Base-by-base conservation (phyloP, 2,113 vertebrate genomes). In the Scartelaos histophorus region DNA sequence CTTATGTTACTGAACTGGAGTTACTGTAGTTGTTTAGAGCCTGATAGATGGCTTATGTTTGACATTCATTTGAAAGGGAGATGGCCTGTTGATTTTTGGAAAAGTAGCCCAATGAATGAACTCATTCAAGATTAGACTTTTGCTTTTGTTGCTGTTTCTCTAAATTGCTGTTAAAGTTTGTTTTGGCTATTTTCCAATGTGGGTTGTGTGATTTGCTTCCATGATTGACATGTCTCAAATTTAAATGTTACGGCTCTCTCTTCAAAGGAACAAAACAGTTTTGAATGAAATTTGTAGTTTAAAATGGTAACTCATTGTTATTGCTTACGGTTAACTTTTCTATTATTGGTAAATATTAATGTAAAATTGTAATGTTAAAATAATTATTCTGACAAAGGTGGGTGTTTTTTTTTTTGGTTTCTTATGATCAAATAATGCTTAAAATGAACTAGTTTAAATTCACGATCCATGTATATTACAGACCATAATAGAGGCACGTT, bases 21-120 rank as follows among this genome's bases (percentile, higher is more conserved):
- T 92, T 94, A 88, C 78, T 81, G 67, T 85, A 93, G 83, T 93
- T 91, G 87, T 90, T 88, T 92, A 93, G 94, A 96, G 94, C 94
- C 87, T 95, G 93, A 88, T 92, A 85, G 90, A 90, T 92, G 95
- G 90, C 79, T 83, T 84, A 94, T 93, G 95, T 88, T 91, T 92
- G 89, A 95, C 93, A 93, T 86, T 82, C 79, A 86, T 90, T 90
- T 90, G 89, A 92, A 91, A 90, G 91, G 86, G 89, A 91, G 91
- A 89, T 90, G 91, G 89, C 89, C 89, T 91, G 91, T 93, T 92
- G 91, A 92, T 66, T 47, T 64, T 92, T 80, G 89, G 90, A 85
- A 92, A 90, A 88, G 82, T 85, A 89, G 90, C 67, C 76, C 71
- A 89, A 90, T 82, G 87, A 90, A 90, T 82, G 87, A 90, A 90